phyloP scores from a whole-genome alignment of 2,113 vertebrate species.

The Carassius gibelio region DNA sequence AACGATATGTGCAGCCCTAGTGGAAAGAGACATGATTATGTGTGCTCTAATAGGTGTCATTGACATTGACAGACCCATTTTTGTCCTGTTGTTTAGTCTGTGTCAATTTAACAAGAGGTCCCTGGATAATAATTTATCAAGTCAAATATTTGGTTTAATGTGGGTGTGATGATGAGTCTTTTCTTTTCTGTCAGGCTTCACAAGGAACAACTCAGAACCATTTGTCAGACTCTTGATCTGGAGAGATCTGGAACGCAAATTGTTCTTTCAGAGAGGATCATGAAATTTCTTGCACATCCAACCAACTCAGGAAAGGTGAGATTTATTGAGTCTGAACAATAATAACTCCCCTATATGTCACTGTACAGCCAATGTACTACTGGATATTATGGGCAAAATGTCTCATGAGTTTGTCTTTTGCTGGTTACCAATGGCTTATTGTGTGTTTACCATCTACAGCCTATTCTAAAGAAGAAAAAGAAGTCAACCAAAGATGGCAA shows the following conservation, averaged over 20 bases:
- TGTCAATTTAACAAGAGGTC: too few relatives aligned
- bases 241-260: slow-evolving; percentile 90
- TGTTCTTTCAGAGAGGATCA: slow-evolving; percentile 87
- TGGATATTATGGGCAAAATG: not conserved
- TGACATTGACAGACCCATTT: too few relatives aligned
- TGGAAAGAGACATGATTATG: too few relatives aligned
- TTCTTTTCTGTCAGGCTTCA: slow-evolving; percentile 48
- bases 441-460: slow-evolving; percentile 53
- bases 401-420: not conserved
- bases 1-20: too few relatives aligned
- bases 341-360: not conserved
- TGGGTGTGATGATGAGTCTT: not conserved
- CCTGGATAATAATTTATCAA: too few relatives aligned
- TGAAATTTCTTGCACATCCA: slow-evolving; percentile 87
- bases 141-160: not conserved
- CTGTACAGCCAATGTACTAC: not conserved
- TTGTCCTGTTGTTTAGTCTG: too few relatives aligned
- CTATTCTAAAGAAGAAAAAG: slow-evolving; percentile 72
- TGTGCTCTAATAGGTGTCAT: too few relatives aligned
- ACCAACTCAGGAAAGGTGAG: slow-evolving; percentile 92
- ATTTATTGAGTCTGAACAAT: not conserved
- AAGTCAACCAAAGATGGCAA: slow-evolving; percentile 78
- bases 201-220: slow-evolving; percentile 77
- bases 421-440: not conserved
- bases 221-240: slow-evolving; percentile 91